Percentiles rank a stretch among this genome's conserved stretches.
phyloP scores from a whole-genome alignment of 2,888 invertebrate genomes.

The Spicauda simplicius region DNA sequence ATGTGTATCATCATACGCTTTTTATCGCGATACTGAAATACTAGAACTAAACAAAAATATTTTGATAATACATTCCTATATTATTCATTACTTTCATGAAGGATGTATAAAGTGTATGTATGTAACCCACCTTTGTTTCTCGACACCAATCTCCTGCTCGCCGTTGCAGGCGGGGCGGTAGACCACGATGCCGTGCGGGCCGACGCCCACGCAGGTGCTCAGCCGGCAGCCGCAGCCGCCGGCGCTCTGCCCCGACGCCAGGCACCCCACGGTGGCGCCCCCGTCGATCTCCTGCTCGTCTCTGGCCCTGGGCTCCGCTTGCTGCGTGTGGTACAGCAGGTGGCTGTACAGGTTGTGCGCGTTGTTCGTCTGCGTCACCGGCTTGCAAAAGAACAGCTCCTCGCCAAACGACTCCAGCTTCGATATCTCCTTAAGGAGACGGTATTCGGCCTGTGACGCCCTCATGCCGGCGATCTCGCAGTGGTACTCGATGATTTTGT shows the following conservation, averaged over 20 bases:
- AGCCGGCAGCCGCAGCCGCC: constrained; percentile 78
- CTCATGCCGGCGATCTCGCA: constrained; percentile 87
- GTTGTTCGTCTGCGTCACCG: constrained; percentile 83
- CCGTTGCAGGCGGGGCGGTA: constrained; percentile 82
- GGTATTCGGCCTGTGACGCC: constrained; percentile 92
- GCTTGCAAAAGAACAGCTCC: constrained; percentile 91
- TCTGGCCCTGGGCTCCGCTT: constrained; percentile 73
- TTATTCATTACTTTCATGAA: too few relatives aligned
- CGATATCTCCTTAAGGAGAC: constrained; percentile 92
- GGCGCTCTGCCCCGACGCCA: constrained; percentile 71
- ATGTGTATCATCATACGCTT: too few relatives aligned
- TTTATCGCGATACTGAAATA: too few relatives aligned
- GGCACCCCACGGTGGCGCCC: constrained; percentile 75
- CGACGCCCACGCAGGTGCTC: constrained; percentile 88
- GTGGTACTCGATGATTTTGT: constrained; percentile 87
- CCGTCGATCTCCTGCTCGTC: constrained; percentile 78
- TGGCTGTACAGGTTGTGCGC: constrained; percentile 92
- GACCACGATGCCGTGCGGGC: constrained; percentile 92
- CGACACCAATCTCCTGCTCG: constrained; percentile 86
- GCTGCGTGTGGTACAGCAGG: constrained; percentile 85
- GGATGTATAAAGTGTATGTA: too few relatives aligned
- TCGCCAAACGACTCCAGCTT: constrained; percentile 93
- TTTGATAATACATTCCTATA: too few relatives aligned
- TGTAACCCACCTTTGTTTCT: constrained; percentile 84
- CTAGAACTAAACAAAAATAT: too few relatives aligned